Conservation (phyloP, 2,113 vertebrate genomes). For the Urocynchramus pylzowi region DNA sequence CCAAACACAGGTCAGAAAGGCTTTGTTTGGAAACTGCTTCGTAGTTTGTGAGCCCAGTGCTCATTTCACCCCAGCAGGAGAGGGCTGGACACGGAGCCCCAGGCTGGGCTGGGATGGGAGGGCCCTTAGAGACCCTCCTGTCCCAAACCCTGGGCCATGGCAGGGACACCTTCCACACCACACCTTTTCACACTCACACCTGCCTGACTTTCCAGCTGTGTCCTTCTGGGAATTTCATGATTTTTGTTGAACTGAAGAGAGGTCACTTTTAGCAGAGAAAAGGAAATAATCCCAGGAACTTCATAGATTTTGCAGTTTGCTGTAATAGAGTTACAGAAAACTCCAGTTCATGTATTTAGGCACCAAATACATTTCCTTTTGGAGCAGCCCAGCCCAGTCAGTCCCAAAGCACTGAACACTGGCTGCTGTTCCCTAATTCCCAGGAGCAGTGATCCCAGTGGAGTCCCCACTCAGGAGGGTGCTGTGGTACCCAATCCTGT, state of each 20-base stretch:
- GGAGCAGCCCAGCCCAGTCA: accelerated
- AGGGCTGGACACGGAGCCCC: neutral
- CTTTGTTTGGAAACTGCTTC: neutral
- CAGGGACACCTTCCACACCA: neutral
- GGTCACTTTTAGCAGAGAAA: neutral
- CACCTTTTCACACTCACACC: accelerated
- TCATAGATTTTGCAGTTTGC: neutral
- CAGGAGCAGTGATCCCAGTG: accelerated
- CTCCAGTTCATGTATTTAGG: neutral
- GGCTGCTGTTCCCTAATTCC: neutral
- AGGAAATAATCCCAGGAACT: neutral
- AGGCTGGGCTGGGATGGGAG: neutral
- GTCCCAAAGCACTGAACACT: neutral
- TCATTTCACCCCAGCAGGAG: neutral
- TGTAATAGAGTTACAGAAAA: neutral
- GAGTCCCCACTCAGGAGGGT: neutral
- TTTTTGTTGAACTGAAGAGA: neutral
- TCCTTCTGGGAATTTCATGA: neutral
- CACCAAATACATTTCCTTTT: neutral
- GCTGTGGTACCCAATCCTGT: neutral
- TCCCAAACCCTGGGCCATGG: neutral
- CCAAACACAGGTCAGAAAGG: neutral
- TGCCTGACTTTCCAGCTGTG: neutral
- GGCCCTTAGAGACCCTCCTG: accelerated
- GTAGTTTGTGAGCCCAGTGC: neutral